phyloP scores from a whole-genome alignment of 2,797 vertebrate genomes.

The Arnoldichthys spilopterus region DNA sequence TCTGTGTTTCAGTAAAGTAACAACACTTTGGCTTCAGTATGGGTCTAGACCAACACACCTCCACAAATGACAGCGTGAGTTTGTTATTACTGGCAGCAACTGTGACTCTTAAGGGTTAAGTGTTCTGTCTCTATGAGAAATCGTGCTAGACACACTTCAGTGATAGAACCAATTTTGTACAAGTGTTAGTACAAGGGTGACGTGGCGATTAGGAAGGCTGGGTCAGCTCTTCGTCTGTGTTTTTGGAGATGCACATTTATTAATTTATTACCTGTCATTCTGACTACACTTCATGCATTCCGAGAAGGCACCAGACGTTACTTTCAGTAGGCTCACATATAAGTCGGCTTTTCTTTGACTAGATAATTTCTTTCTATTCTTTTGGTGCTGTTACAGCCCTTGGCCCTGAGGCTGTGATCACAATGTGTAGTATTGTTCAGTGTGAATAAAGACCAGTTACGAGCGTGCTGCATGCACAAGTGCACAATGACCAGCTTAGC shows the following conservation, averaged over 20 bases:
- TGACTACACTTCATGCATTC: background rate
- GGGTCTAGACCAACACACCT: too few relatives aligned
- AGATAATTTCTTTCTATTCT: background rate
- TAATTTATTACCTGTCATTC: background rate
- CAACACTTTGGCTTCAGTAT: too few relatives aligned
- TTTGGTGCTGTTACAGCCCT: background rate
- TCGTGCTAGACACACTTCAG: background rate
- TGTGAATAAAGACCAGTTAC: constrained; percentile 14
- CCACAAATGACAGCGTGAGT: background rate
- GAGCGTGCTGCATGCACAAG: constrained; percentile 1
- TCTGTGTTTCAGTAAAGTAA: too few relatives aligned
- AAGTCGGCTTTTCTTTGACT: background rate
- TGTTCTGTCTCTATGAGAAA: background rate
- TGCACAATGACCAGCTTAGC: constrained; percentile 21
- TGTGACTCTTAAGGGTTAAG: background rate
- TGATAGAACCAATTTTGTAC: background rate
- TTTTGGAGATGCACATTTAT: background rate
- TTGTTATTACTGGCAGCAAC: background rate
- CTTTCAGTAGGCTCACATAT: background rate
- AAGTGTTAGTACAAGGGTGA: too few relatives aligned
- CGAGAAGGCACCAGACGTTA: background rate
- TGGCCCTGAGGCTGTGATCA: background rate
- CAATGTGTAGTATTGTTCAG: background rate
- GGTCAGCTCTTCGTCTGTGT: background rate
- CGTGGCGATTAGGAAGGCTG: background rate